Evolutionary conservation across 2,113 vertebrate genomes (phyloP), one percentile per base, ranked within the genome.

Genomic region (Spilogale gracilis): DNA sequence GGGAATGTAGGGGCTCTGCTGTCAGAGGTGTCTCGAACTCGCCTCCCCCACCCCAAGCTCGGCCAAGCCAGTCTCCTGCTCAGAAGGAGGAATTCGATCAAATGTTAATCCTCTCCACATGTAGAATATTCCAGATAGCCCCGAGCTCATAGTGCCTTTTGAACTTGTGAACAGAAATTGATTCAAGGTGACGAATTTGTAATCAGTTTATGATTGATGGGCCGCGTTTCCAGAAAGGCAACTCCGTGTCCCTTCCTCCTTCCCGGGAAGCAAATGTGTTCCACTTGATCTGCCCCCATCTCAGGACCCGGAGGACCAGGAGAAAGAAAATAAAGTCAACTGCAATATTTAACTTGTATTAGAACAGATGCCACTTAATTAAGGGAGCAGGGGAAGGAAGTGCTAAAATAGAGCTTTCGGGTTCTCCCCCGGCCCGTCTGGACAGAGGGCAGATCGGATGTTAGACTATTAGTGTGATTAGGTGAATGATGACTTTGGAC

Each of bases 141-240:
- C 99, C 98, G 98, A 99, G 99, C 99, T 98, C 99, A 99, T 98
- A 98, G 81, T 93, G 99, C 98, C 98, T 99, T 99, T 99, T 99
- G 99, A 99, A 99, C 99, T 99, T 98, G 98, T 97, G 98, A 99
- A 99, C 99, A 99, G 99, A 99, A 99, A 99, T 99, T 99, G 99
- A 99, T 99, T 99, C 99, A 99, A 99, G 99, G 99, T 99, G 99
- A 99, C 99, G 99, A 99, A 99, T 99, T 99, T 99, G 99, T 99
- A 99, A 98, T 99, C 99, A 99, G 99, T 99, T 93, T 99, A 99
- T 99, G 99, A 99, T 99, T 99, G 99, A 99, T 99, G 99, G 98
- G 98, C 99, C 94, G 97, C 67, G 89, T 98, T 98, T 98, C 69
- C 96, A 98, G 99, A 98, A 97, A 98, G 98, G 99, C 99, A 99